Base-by-base conservation (phyloP, 2,113 vertebrate genomes). In the Nothocercus julius region DNA sequence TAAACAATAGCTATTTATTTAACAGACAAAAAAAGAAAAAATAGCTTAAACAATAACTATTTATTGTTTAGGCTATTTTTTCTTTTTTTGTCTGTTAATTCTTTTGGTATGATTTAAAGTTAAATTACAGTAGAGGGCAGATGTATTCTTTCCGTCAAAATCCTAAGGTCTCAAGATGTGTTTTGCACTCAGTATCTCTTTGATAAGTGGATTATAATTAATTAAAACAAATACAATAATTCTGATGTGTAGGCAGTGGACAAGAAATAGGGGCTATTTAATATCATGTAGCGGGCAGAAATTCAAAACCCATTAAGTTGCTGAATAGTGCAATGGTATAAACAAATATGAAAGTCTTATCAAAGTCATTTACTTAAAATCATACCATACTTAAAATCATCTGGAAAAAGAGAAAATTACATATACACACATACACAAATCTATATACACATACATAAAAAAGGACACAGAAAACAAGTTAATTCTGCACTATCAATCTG, bases 221-320 rank as follows among this genome's bases (percentile, higher is more conserved):
- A 95, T 94, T 90, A 69, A 89, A 91, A 89, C 76, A 85, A 85
- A 69, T 30, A 76, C 45, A 89, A 80, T 47, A 49, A 80, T 58
- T 93, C 96, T 95, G 94, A 95, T 24, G 75, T 93, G 97, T 98
- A 92, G 97, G 97, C 15, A 32, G 85, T 44, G 82, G 96, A 95
- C 94, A 98, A 94, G 87, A 97, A 96, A 87, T 25, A 91, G 93
- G 91, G 95, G 94, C 97, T 98, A 97, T 95, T 98, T 97, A 96
- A 96, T 97, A 97, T 68, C 90, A 95, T 80, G 72, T 45, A 85
- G 91, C 95, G 91, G 97, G 97, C 96, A 97, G 96, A 93, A 95
- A 98, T 97, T 98, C 95, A 97, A 97, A 98, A 93, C 69, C 85
- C 95, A 87, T 93, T 95, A 51, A 11, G 70, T 92, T 95, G 89